Conservation (phyloP, 2,113 vertebrate genomes). For the Vombatus ursinus region DNA sequence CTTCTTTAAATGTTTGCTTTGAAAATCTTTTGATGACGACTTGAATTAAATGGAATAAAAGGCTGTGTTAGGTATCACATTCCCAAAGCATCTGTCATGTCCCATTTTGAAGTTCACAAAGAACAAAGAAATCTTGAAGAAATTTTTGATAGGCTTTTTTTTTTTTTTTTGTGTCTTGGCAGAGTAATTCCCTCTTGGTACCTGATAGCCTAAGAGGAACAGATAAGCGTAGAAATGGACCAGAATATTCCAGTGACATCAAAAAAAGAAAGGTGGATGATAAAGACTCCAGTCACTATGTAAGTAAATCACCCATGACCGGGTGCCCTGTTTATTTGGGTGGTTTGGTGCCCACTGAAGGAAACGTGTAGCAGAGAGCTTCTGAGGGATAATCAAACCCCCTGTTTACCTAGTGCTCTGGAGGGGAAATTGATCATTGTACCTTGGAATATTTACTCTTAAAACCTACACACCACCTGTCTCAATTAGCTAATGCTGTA, state of each 20-base stretch:
- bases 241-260: slow-evolving; percentile 89
- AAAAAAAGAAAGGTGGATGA: slow-evolving; percentile 92
- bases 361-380: background rate
- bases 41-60: slow-evolving; percentile 68
- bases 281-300: slow-evolving; percentile 91
- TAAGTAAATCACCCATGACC: slow-evolving; percentile 81
- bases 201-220: slow-evolving; percentile 85
- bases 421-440: slow-evolving; percentile 6
- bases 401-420: background rate
- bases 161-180: slow-evolving; percentile 81
- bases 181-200: slow-evolving; percentile 91
- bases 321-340: slow-evolving; percentile 69
- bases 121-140: slow-evolving; percentile 45
- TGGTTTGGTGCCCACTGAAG: slow-evolving; percentile 54
- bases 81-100: slow-evolving; percentile 53
- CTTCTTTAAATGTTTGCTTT: slow-evolving; percentile 63
- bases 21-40: slow-evolving; percentile 52
- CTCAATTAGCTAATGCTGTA: background rate
- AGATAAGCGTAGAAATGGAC: slow-evolving; percentile 91
- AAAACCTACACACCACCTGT: background rate
- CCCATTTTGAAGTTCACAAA: slow-evolving; percentile 59
- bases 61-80: slow-evolving; percentile 33
- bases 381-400: background rate
- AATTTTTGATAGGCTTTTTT: slow-evolving; percentile 69
- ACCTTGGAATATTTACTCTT: slow-evolving; percentile 10